These are phyloP conservation scores for Idris sp. DNA, from an alignment of 1,140 invertebrate genomes.

Conservation along the genomic window DNA sequence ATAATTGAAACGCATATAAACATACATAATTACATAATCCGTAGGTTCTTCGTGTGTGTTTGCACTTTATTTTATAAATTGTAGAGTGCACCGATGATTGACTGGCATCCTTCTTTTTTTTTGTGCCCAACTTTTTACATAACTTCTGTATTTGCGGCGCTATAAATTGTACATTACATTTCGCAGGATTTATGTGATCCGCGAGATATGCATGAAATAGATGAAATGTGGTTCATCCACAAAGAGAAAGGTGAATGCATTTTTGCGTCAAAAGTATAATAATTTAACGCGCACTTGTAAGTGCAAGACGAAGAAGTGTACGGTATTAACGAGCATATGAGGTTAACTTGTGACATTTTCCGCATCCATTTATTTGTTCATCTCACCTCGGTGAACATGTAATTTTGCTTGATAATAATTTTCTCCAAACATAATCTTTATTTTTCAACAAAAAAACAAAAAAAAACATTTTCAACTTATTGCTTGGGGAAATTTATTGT, in stretches of 20 bases:
- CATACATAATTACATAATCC: constrained; percentile 24
- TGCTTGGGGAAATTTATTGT: too few relatives aligned
- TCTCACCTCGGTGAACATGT: constrained; percentile 10
- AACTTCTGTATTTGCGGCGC: constrained; percentile 24
- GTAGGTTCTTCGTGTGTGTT: constrained; percentile 1
- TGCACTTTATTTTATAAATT: constrained; percentile 25
- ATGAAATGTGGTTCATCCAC: constrained; percentile 50
- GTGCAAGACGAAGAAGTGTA: constrained; percentile 41
- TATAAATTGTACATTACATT: constrained; percentile 46
- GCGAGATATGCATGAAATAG: constrained; percentile 42
- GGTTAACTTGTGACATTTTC: constrained; percentile 54
- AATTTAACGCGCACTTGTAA: constrained; percentile 44
- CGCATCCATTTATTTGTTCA: constrained; percentile 39
- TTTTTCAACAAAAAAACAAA: too few relatives aligned
- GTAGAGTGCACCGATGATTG: constrained; percentile 22
- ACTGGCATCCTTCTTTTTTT: constrained; percentile 32
- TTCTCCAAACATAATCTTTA: too few relatives aligned
- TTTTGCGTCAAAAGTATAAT: constrained; percentile 45
- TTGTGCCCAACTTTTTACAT: constrained; percentile 32
- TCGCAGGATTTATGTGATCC: constrained; percentile 41
- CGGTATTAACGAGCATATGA: constrained; percentile 37
- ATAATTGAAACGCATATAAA: constrained; percentile 19
- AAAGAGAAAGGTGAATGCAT: constrained; percentile 44
- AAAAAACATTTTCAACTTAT: too few relatives aligned
- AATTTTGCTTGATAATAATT: constrained; percentile 17